phyloP scores from a whole-genome alignment of 2,797 vertebrate genomes.

The Echiichthys vipera region DNA sequence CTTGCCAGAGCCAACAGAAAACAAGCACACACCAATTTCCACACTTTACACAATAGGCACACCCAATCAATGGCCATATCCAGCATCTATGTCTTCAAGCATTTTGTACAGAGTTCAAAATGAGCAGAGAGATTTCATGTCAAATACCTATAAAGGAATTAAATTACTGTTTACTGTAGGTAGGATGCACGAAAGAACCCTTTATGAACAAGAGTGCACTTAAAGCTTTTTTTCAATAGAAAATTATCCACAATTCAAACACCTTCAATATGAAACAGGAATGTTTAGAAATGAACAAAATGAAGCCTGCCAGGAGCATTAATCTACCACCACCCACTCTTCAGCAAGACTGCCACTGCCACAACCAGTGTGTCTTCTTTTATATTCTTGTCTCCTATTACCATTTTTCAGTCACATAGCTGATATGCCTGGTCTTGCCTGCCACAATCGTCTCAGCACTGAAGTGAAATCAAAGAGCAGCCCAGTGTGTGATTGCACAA shows the following conservation, averaged over 20 bases:
- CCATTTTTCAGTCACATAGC: conserved; percentile 83
- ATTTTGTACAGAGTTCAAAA: conserved; percentile 64
- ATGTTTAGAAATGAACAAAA: conserved; percentile 80
- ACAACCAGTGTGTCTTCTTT: conserved; percentile 81
- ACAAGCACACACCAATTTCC: conserved; percentile 62
- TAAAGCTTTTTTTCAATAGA: conserved; percentile 70
- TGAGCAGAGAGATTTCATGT: conserved; percentile 55
- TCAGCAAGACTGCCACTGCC: conserved; percentile 69
- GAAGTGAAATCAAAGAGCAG: conserved; percentile 82
- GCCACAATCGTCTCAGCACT: conserved; percentile 77
- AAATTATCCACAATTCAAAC: conserved; percentile 76
- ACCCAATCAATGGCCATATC: conserved; percentile 64
- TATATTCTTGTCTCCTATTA: conserved; percentile 82
- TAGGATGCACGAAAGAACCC: conserved; percentile 54
- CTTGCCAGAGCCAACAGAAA: conserved; percentile 72
- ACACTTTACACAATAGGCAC: conserved; percentile 57
- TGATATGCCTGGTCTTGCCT: conserved; percentile 90
- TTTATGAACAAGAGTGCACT: conserved; percentile 68
- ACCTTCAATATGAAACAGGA: conserved; percentile 64
- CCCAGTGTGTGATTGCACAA: conserved; percentile 85
- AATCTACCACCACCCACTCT: conserved; percentile 81
- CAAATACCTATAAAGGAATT: conserved; percentile 72
- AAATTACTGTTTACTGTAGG: conserved; percentile 73
- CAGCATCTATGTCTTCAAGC: conserved; percentile 68
- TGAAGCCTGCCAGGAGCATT: conserved; percentile 73